Evolutionary conservation across 2,113 vertebrate genomes (phyloP).

Genomic region (Helogale parvula): DNA sequence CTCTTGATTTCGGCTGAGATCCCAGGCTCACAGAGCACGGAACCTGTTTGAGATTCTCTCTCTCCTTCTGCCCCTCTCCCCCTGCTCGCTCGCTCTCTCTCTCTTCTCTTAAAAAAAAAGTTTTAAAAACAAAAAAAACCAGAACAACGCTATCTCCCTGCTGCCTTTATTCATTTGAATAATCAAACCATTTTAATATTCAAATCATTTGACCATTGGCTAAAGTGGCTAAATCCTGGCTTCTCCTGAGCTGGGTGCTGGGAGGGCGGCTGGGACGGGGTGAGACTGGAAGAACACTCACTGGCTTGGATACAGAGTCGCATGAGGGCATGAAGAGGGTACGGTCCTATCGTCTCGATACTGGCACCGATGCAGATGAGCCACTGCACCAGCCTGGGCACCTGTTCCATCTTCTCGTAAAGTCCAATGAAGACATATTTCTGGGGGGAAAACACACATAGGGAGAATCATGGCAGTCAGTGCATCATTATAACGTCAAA

Average conservation of each 20-base stretch:
- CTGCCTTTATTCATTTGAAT: not conserved
- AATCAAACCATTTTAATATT: not conserved
- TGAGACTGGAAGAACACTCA: slow-evolving; percentile 68
- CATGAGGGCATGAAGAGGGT: slow-evolving; percentile 86
- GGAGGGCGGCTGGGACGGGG: not conserved
- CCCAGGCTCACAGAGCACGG: too few relatives aligned
- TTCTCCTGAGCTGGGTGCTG: not conserved
- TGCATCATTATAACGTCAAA: not conserved
- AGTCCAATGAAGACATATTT: slow-evolving; percentile 71
- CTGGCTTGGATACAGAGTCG: slow-evolving; percentile 87
- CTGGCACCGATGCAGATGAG: slow-evolving; percentile 84
- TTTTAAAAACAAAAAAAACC: too few relatives aligned
- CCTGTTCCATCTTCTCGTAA: slow-evolving; percentile 78
- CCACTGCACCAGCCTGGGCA: slow-evolving; percentile 85
- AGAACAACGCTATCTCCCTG: not conserved
- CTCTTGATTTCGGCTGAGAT: too few relatives aligned
- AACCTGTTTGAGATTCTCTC: too few relatives aligned
- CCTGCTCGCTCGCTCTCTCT: too few relatives aligned
- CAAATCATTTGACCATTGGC: not conserved
- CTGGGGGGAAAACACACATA: slow-evolving; percentile 55
- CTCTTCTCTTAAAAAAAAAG: too few relatives aligned
- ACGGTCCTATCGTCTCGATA: slow-evolving; percentile 82
- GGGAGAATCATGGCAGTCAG: not conserved
- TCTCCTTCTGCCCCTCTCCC: too few relatives aligned
- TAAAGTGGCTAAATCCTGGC: not conserved